Percentiles rank a stretch among this genome's conserved stretches.
Conservation (phyloP, 2,113 vertebrate genomes). For the Craseonycteris thonglongyai region DNA sequence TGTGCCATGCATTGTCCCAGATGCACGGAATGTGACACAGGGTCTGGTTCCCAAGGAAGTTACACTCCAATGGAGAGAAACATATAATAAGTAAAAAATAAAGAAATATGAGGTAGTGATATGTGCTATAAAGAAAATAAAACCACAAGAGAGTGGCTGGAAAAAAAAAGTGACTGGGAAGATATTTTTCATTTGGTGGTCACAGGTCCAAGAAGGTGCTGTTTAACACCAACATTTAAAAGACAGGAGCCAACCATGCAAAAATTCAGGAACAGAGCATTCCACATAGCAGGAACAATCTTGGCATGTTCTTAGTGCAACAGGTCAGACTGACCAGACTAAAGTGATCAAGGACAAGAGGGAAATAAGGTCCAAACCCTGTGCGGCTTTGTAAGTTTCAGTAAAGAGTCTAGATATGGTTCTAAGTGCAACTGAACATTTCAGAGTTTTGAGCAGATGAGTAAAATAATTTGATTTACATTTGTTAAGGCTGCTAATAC, state of each 20-base stretch:
- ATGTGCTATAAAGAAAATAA: not conserved
- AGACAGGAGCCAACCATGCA: not conserved
- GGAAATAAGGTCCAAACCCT: not conserved
- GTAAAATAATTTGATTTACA: not conserved
- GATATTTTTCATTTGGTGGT: not conserved
- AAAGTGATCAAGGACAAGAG: not conserved
- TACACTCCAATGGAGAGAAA: not conserved
- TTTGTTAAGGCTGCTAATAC: not conserved
- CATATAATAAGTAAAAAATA: not conserved
- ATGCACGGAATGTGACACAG: not conserved
- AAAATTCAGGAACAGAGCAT: not conserved
- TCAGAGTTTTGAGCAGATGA: not conserved
- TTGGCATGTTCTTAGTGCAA: not conserved
- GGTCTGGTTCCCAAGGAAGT: conserved; percentile 1
- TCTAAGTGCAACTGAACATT: not conserved
- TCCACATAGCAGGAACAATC: not conserved
- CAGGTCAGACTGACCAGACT: not conserved
- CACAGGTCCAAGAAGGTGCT: not conserved
- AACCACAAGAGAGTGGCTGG: not conserved
- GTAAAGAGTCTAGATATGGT: not conserved
- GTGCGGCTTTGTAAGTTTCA: not conserved
- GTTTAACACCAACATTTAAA: not conserved
- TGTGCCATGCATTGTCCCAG: not conserved
- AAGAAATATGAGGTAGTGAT: not conserved
- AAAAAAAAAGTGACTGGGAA: not conserved